Percentiles rank a stretch among this genome's conserved stretches.
Evolutionary conservation across 2,113 vertebrate genomes (phyloP).

Genomic region (Perca fluviatilis): DNA sequence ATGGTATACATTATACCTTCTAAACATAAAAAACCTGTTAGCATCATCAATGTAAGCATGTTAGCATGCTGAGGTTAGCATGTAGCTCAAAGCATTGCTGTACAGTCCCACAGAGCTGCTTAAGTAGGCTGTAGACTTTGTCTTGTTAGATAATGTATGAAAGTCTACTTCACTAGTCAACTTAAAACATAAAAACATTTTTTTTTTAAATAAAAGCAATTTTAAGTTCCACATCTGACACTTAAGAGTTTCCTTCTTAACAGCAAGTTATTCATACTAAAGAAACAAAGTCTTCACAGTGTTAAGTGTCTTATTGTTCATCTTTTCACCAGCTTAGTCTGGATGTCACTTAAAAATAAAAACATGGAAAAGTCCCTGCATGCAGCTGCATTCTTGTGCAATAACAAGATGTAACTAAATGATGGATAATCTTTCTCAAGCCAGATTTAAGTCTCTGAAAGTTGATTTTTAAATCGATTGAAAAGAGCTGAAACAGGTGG

Average conservation of each 20-base stretch:
- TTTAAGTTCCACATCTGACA: too few relatives aligned
- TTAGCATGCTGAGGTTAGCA: background rate
- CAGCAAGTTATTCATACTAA: background rate
- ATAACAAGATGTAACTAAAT: slow-evolving; percentile 26
- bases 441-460: slow-evolving; percentile 38
- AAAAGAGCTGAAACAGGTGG: slow-evolving; percentile 70
- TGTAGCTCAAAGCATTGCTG: background rate
- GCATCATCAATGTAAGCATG: background rate
- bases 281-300: background rate
- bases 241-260: background rate
- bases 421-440: slow-evolving; percentile 40
- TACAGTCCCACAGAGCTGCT: background rate
- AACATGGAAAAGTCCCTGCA: slow-evolving; percentile 3
- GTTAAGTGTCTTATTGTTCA: background rate
- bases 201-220: too few relatives aligned
- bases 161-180: background rate
- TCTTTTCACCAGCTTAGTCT: slow-evolving; percentile 12
- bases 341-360: slow-evolving; percentile 18
- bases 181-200: background rate
- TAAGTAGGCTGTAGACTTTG: background rate
- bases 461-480: slow-evolving; percentile 48
- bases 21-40: background rate
- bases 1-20: background rate
- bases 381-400: slow-evolving; percentile 23
- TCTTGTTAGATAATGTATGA: background rate